Evolutionary conservation across 2,113 vertebrate species (phyloP), one percentile per base, ranked within the genome.

Genomic region (Danio rerio): DNA sequence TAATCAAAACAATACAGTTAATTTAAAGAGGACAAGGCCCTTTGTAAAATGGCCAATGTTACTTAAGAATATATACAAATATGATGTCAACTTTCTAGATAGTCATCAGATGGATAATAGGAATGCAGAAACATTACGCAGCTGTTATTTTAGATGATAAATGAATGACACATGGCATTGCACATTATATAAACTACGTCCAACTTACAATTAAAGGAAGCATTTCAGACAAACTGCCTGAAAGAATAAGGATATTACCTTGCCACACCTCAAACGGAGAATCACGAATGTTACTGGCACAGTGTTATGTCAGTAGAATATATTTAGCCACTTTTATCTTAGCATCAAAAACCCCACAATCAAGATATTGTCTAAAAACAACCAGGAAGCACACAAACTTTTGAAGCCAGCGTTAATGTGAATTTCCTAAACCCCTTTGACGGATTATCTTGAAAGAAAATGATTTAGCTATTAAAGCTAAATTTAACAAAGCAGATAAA

Each of bases 151-250:
- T 40, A 16, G 11, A 31, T 43, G 53, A 58, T 10, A 12, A 43
- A 18, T 59, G 10, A 58, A 45, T 56, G 65, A 68, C 43, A 43
- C 13, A 47, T 12, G 9, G 43, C n/a, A 47, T 69, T 47, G 11
- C 43, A 69, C n/a, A 45, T 18, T 42, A 68, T 42, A 42, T 56
- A 56, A 42, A 42, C 9, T 45, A 13, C 55, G 45, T 59, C 40
- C 55, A 75, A 45, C 40, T 75, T 43, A 75, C 55, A 75, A 75
- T 75, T 47, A 20, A 75, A 75, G 55, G 55, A 75, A 58, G 11
- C 55, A 20, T 18, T 75, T 59, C 4, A 59, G n/a, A 40, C 11
- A 75, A 59, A 75, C 52, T 45, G 16, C 53, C 72, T 45, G 53
- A 16, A 75, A 74, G 4, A 58, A 9, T 18, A 58, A 58, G 53